Conservation (phyloP, 2,888 invertebrate species). For the Ochropleura plecta region DNA sequence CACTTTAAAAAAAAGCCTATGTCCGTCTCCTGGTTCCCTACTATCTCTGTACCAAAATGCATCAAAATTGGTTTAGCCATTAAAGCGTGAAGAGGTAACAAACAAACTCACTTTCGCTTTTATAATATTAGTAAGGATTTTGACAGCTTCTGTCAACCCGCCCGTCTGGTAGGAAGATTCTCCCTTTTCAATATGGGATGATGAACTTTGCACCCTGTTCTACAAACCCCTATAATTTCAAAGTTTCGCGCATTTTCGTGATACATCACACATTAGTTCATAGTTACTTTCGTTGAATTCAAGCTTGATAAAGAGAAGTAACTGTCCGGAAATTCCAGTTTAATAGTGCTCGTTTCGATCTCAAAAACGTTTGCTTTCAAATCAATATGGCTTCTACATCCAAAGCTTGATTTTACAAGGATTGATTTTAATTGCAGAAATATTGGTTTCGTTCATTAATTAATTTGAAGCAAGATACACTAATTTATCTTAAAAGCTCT, state of each 20-base stretch:
- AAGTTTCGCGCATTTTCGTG: neutral
- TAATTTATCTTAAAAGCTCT: neutral
- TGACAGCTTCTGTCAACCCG: too few relatives aligned
- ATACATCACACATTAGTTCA: neutral
- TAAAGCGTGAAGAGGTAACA: too few relatives aligned
- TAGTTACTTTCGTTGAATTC: neutral
- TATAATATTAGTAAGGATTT: too few relatives aligned
- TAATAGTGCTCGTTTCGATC: neutral
- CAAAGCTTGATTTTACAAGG: slow-evolving; percentile 12
- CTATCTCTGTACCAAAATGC: too few relatives aligned
- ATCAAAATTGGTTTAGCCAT: too few relatives aligned
- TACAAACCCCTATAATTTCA: too few relatives aligned
- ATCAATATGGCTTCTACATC: neutral
- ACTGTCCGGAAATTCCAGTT: neutral
- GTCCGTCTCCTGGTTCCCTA: too few relatives aligned
- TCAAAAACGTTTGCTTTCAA: slow-evolving; percentile 29
- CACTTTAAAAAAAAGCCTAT: too few relatives aligned
- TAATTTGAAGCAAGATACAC: slow-evolving; percentile 4
- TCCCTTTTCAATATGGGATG: too few relatives aligned
- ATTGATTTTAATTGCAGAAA: slow-evolving; percentile 40
- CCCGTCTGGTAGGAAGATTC: too few relatives aligned
- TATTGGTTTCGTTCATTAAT: slow-evolving; percentile 42
- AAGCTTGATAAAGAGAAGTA: neutral
- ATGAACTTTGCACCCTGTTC: too few relatives aligned
- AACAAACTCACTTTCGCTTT: too few relatives aligned